Evolutionary conservation across 2,888 invertebrate species (phyloP), one percentile per base, ranked within the genome.

Genomic region (Synanthedon tipuliformis): DNA sequence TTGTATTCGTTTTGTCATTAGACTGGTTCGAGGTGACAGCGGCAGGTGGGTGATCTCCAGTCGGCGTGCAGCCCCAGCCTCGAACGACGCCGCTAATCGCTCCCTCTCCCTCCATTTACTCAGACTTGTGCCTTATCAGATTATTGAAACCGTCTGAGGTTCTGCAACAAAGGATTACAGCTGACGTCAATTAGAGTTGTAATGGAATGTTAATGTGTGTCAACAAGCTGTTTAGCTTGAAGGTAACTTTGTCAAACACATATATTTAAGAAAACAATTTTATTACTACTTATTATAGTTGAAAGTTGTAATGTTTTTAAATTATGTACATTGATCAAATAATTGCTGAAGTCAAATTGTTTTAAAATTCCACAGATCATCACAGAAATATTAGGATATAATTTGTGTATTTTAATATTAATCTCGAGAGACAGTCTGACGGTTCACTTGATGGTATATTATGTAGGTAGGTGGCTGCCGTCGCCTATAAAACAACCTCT

Each of bases 41-140:
- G 3, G 67, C 69, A 12, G 75, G 61, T 8, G 78, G 78, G 1
- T 73, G 69, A n/a, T 81, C 82, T 1, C 73, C 79, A 1, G 84
- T 84, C 2, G 86, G 85, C 1, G 84, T 84, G 58, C 81, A 85
- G 2, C 78, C 83, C 87, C 87, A 87, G 4, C 87, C 87, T 34
- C 73, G 77, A 16, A 81, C 71, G 1, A 68, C 74, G 27, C 74
- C 68, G 18, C 63, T 68, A 34, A 69, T 15, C 45, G 45, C 45
- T 45, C 15, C 13, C 15, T 45, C 45, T 45, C 45, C 11, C n/a
- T 45, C 45, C 45, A 45, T 45, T 34, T 15, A 45, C 45, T 57
- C 48, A 58, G 51, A 51, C 27, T 54, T 57, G 57, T 54, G 48
- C 61, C 59, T 64, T 56, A 60, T 50, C 51, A 50, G 59, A 60